These are phyloP conservation scores for Aphelocoma coerulescens DNA, from an alignment of 2,113 vertebrate genomes.

Conservation along the genomic window DNA sequence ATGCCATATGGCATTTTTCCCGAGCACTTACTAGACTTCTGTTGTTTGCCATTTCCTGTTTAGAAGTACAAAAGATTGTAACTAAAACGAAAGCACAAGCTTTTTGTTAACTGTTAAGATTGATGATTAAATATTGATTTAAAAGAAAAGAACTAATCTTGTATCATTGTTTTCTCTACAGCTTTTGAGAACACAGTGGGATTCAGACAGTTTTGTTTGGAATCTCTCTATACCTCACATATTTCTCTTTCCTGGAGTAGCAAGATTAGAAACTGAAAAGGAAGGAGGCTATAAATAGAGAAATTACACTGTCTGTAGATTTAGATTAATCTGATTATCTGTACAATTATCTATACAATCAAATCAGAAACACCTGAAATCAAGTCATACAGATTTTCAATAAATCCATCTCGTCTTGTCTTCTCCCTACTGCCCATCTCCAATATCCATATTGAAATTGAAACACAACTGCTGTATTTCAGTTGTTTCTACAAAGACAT, in stretches of 20 bases:
- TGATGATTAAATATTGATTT: neutral
- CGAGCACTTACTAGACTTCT: constrained; percentile 9
- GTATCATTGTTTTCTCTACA: neutral
- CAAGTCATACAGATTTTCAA: neutral
- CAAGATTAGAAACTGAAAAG: neutral
- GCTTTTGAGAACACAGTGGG: neutral
- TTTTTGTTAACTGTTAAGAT: neutral
- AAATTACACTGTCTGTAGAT: neutral
- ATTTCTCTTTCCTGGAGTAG: neutral
- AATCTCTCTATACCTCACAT: neutral
- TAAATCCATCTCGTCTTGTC: neutral
- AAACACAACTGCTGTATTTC: neutral
- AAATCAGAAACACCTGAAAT: neutral
- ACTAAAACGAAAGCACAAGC: neutral
- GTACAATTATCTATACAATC: neutral
- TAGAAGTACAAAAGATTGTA: neutral
- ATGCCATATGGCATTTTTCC: neutral
- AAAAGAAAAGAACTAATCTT: neutral
- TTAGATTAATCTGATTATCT: neutral
- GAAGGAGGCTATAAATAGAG: neutral
- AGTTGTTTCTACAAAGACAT: neutral
- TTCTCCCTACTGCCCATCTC: neutral
- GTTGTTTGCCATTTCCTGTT: constrained; percentile 21
- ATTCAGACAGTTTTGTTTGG: neutral
- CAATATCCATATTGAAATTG: neutral